Percentiles rank a stretch among this genome's conserved stretches.
These are phyloP conservation scores for Oncorhynchus kisutch DNA, from an alignment of 2,113 vertebrate species.

Conservation along the genomic window DNA sequence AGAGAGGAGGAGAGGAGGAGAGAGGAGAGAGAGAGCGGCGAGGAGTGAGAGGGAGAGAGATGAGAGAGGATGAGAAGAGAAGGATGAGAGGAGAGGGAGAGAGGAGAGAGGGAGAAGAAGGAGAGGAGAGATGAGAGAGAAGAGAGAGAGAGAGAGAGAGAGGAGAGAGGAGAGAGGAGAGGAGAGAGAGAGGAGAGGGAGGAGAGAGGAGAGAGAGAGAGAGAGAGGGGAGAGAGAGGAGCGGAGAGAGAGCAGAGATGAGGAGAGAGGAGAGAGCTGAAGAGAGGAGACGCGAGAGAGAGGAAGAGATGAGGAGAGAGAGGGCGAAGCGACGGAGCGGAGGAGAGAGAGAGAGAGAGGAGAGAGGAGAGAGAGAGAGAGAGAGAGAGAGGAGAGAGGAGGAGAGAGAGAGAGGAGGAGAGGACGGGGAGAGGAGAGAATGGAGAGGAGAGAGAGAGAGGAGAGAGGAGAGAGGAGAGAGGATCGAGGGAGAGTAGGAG, in stretches of 20 bases:
- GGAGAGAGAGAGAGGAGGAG: not conserved
- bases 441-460: not conserved
- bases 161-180: not conserved
- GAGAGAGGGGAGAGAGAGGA: not conserved
- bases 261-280: too few relatives aligned
- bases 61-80: not conserved
- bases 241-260: too few relatives aligned
- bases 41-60: not conserved
- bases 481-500: not conserved
- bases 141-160: not conserved
- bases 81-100: not conserved
- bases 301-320: not conserved
- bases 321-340: too few relatives aligned
- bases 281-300: not conserved
- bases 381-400: too few relatives aligned
- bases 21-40: too few relatives aligned
- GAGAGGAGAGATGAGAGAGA: not conserved
- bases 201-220: not conserved
- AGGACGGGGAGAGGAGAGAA: too few relatives aligned
- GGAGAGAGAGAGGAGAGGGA: not conserved
- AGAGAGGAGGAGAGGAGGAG: not conserved
- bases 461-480: too few relatives aligned
- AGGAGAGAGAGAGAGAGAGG: constrained; percentile 4
- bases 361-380: not conserved
- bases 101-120: not conserved